Percentiles rank a stretch among this genome's conserved stretches.
Conservation (phyloP, 2,888 invertebrate species). For the Tiliacea citrago region DNA sequence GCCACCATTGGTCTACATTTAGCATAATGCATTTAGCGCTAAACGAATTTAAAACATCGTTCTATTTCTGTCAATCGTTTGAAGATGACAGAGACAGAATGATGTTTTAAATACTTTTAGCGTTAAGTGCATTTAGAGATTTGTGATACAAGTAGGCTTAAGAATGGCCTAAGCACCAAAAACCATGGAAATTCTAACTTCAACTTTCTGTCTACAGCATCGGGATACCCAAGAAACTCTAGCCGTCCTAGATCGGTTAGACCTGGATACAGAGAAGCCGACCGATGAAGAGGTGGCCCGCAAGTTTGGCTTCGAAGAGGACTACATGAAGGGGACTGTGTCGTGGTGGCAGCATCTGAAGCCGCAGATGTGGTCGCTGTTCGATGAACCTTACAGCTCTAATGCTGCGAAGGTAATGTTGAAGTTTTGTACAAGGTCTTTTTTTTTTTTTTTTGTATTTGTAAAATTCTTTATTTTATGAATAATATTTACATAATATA, state of each 20-base stretch:
- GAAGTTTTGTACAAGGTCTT: not conserved
- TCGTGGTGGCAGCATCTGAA: conserved; percentile 99
- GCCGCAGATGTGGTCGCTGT: conserved; percentile 99
- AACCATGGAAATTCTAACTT: not conserved
- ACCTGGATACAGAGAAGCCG: conserved; percentile 99
- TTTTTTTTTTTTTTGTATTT: no score
- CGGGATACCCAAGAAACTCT: conserved; percentile 99
- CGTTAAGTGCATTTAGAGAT: not conserved
- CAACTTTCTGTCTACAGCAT: conserved; percentile 91
- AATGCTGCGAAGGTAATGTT: conserved; percentile 97
- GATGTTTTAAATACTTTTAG: not conserved
- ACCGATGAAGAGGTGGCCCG: conserved; percentile 99
- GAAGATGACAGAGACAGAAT: not conserved
- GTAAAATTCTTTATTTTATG: no score
- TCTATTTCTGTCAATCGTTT: not conserved
- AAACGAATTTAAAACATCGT: no score
- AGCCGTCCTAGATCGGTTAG: conserved; percentile 98
- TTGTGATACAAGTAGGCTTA: not conserved
- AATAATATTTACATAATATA: no score
- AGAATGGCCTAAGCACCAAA: not conserved
- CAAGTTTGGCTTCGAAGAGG: conserved; percentile 99
- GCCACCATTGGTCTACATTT: no score
- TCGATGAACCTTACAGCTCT: conserved; percentile 99
- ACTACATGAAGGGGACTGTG: conserved; percentile 96
- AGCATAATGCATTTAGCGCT: not conserved